Evolutionary conservation across 1,140 invertebrate species (phyloP).

Genomic region (Drosophila azteca): DNA sequence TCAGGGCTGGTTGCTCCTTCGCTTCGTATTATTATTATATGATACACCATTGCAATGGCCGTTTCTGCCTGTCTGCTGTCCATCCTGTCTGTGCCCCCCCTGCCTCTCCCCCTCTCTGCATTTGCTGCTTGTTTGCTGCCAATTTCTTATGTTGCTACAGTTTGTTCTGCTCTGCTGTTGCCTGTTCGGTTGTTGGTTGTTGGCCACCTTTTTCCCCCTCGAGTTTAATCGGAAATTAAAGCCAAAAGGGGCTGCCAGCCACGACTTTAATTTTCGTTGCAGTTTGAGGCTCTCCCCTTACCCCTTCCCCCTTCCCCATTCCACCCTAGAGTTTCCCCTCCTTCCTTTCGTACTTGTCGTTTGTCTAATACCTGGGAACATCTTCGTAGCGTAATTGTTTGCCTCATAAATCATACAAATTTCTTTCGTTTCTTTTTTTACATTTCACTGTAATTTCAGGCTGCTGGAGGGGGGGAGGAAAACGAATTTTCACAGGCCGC

Average conservation of each 20-base stretch:
- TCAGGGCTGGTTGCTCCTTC: constrained; percentile 9
- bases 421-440: constrained; percentile 61
- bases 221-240: constrained; percentile 81
- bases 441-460: constrained; percentile 73
- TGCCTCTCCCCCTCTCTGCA: constrained; percentile 19
- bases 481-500: constrained; percentile 57
- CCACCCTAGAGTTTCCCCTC: neutral
- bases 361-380: constrained; percentile 60
- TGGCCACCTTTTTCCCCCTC: constrained; percentile 45
- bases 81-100: neutral
- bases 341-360: constrained; percentile 16
- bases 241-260: constrained; percentile 70
- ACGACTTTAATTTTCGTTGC: constrained; percentile 79
- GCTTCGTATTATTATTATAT: constrained; percentile 71
- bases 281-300: constrained; percentile 43
- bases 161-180: constrained; percentile 65
- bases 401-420: constrained; percentile 73
- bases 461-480: neutral
- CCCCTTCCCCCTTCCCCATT: constrained; percentile 8
- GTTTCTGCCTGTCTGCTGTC: constrained; percentile 22
- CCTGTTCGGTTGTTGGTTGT: constrained; percentile 38
- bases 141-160: constrained; percentile 74
- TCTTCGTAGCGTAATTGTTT: constrained; percentile 74
- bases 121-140: constrained; percentile 66
- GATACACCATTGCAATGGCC: constrained; percentile 79